Conservation (phyloP, 2,113 vertebrate genomes). For the Orientallactaga bullata region DNA sequence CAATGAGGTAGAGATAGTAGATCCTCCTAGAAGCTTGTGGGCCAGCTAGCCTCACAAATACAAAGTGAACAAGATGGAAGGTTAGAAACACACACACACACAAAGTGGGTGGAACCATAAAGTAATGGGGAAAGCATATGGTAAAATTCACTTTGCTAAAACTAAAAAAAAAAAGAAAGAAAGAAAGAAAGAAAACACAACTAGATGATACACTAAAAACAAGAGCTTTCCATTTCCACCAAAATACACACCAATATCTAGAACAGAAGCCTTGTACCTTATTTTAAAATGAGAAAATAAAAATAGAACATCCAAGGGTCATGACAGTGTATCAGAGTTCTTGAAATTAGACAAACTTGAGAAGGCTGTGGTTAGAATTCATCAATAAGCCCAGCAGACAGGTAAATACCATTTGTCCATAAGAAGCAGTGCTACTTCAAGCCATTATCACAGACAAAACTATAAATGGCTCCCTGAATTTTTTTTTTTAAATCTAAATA, state of each 20-base stretch:
- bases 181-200: no score
- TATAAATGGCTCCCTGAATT: slow-evolving; percentile 44
- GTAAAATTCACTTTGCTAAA: not conserved
- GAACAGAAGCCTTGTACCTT: slow-evolving; percentile 28
- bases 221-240: not conserved
- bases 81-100: no score
- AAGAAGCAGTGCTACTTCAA: slow-evolving; percentile 6
- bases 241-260: not conserved
- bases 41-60: no score
- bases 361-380: slow-evolving; percentile 57
- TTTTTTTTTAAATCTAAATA: slow-evolving; percentile 67
- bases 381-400: slow-evolving; percentile 49
- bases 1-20: no score
- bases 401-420: slow-evolving; percentile 64
- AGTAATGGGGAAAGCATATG: not conserved
- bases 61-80: no score
- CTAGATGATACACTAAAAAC: not conserved
- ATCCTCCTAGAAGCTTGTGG: no score
- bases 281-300: slow-evolving; percentile 65
- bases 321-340: slow-evolving; percentile 44
- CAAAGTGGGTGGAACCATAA: no score
- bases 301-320: slow-evolving; percentile 64
- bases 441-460: slow-evolving; percentile 47
- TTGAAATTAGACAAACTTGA: slow-evolving; percentile 56
- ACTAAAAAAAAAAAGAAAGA: not conserved